Conservation (phyloP, 2,797 vertebrate genomes). For the Lacerta bilineata region DNA sequence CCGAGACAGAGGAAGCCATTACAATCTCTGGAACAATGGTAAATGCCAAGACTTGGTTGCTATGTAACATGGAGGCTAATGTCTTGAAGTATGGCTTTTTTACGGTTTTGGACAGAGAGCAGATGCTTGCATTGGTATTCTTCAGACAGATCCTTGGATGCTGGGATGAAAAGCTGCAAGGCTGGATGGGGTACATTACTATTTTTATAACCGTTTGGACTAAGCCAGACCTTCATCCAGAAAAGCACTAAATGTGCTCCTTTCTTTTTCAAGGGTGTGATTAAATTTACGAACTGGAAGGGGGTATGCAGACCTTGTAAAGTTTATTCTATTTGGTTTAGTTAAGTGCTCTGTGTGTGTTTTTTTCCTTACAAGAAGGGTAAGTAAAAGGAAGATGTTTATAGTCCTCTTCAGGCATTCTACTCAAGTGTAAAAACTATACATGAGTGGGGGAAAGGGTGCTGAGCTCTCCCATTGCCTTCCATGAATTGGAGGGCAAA, state of each 20-base stretch:
- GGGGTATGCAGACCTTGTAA: neutral
- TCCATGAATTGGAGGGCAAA: neutral
- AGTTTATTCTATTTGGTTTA: constrained; percentile 16
- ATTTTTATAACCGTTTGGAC: constrained; percentile 29
- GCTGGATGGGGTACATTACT: neutral
- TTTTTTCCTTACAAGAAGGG: neutral
- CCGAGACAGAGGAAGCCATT: neutral
- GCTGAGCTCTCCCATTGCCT: neutral
- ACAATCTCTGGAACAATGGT: neutral
- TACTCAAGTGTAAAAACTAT: neutral
- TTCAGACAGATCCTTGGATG: constrained; percentile 25
- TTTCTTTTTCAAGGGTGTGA: constrained; percentile 8
- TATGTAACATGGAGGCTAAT: neutral
- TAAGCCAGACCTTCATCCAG: constrained; percentile 6
- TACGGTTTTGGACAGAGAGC: constrained; percentile 14
- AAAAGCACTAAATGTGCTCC: constrained; percentile 13
- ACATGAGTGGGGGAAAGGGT: neutral
- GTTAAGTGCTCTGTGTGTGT: constrained; percentile 3
- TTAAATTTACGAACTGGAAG: neutral
- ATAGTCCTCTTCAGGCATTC: neutral
- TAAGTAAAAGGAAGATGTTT: constrained; percentile 16
- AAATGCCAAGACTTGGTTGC: neutral
- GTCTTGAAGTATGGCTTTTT: neutral
- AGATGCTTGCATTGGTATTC: neutral
- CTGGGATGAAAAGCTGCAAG: neutral